phyloP scores from a whole-genome alignment of 2,888 invertebrate genomes.

The Hyles lineata region DNA sequence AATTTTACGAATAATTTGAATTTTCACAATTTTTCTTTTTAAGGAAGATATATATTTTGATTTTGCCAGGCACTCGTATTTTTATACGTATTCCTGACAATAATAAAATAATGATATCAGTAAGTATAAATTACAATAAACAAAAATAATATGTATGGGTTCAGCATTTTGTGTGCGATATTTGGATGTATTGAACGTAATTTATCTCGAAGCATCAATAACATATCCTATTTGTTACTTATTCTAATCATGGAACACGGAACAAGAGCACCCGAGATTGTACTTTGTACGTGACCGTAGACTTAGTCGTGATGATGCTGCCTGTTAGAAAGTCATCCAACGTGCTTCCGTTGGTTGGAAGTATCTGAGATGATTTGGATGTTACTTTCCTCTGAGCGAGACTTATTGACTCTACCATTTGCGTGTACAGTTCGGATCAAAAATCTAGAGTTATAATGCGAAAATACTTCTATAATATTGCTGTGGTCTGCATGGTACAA shows the following conservation, averaged over 20 bases:
- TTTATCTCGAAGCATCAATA: neutral
- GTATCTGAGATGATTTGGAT: neutral
- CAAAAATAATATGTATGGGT: neutral
- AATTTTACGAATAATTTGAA: too few species aligned
- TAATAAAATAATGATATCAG: too few species aligned
- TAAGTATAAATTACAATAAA: too few species aligned
- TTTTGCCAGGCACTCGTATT: too few species aligned
- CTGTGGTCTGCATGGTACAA: too few species aligned
- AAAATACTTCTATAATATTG: too few species aligned
- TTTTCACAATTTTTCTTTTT: too few species aligned
- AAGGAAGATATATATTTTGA: too few species aligned
- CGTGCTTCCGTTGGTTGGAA: neutral
- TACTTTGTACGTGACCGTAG: constrained; percentile 1
- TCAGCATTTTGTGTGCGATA: too few species aligned
- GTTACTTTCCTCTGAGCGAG: neutral
- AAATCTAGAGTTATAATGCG: too few species aligned
- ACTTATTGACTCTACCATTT: neutral
- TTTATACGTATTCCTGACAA: too few species aligned
- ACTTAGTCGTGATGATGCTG: neutral
- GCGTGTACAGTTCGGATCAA: neutral
- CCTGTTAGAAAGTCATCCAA: neutral
- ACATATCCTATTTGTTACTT: neutral
- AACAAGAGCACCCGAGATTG: neutral
- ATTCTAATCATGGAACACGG: neutral
- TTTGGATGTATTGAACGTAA: too few species aligned